Percentiles rank a stretch among this genome's conserved stretches.
Conservation (phyloP, 1,140 invertebrate genomes). For the Neodiprion fabricii region DNA sequence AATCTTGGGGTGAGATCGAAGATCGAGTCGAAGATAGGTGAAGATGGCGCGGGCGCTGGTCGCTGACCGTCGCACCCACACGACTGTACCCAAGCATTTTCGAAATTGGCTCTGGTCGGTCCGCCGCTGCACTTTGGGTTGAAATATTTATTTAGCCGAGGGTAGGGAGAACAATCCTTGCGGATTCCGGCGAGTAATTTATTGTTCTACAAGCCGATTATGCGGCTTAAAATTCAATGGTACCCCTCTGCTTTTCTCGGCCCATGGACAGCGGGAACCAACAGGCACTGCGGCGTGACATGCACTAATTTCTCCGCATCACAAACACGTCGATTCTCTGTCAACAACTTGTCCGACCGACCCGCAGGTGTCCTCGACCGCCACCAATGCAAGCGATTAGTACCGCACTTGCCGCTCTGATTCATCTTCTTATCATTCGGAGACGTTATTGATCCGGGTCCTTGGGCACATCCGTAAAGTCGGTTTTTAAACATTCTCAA, state of each 20-base stretch:
- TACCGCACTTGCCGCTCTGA: too few relatives aligned
- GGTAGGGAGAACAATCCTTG: not conserved
- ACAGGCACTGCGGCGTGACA: not conserved
- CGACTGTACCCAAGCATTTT: not conserved
- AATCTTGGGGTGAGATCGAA: not conserved
- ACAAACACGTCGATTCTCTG: constrained; percentile 4
- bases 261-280: not conserved
- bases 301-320: constrained; percentile 1
- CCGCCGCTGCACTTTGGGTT: not conserved
- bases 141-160: constrained; percentile 7
- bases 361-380: not conserved
- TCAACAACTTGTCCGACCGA: constrained; percentile 1
- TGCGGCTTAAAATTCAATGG: constrained; percentile 3
- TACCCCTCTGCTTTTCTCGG: not conserved
- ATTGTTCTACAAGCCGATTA: constrained; percentile 7
- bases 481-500: too few relatives aligned
- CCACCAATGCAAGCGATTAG: too few relatives aligned
- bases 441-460: too few relatives aligned
- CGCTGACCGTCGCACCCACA: not conserved
- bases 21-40: not conserved
- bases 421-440: too few relatives aligned
- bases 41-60: not conserved
- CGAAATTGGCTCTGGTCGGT: not conserved
- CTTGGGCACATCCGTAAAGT: too few relatives aligned
- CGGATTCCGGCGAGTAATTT: not conserved